These are phyloP conservation scores for Drosophila pachea DNA, from an alignment of 1,140 invertebrate species.

Conservation along the genomic window DNA sequence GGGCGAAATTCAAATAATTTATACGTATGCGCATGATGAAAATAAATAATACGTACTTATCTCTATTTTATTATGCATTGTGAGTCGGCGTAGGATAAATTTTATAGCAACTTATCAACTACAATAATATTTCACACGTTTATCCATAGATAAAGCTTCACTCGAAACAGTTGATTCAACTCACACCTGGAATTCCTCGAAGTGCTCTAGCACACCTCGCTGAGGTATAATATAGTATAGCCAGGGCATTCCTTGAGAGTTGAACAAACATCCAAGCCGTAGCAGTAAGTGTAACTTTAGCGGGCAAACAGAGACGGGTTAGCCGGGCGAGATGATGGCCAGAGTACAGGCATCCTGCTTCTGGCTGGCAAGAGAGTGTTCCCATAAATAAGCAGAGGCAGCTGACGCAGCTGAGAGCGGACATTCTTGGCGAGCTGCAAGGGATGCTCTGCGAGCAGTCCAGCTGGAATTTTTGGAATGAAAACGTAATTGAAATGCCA, in stretches of 20 bases:
- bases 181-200: not conserved
- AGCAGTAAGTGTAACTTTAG: constrained; percentile 39
- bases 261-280: constrained; percentile 34
- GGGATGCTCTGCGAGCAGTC: constrained; percentile 15
- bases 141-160: too few relatives aligned
- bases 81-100: too few relatives aligned
- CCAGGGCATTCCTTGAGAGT: constrained; percentile 32
- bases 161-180: too few relatives aligned
- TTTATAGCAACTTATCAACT: too few relatives aligned
- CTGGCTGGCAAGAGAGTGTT: constrained; percentile 31
- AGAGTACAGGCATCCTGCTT: not conserved
- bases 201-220: constrained; percentile 1
- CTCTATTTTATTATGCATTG: too few relatives aligned
- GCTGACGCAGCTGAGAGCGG: constrained; percentile 34
- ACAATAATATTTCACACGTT: too few relatives aligned
- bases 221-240: not conserved
- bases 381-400: constrained; percentile 63
- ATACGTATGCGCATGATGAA: too few relatives aligned
- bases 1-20: too few relatives aligned
- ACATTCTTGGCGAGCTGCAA: constrained; percentile 51
- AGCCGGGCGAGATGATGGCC: not conserved
- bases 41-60: too few relatives aligned
- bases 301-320: constrained; percentile 2
- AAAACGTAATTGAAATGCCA: constrained; percentile 46
- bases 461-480: constrained; percentile 50